Evolutionary conservation across 2,888 invertebrate species (phyloP), one percentile per base, ranked within the genome.

Genomic region (Ophion costatus): DNA sequence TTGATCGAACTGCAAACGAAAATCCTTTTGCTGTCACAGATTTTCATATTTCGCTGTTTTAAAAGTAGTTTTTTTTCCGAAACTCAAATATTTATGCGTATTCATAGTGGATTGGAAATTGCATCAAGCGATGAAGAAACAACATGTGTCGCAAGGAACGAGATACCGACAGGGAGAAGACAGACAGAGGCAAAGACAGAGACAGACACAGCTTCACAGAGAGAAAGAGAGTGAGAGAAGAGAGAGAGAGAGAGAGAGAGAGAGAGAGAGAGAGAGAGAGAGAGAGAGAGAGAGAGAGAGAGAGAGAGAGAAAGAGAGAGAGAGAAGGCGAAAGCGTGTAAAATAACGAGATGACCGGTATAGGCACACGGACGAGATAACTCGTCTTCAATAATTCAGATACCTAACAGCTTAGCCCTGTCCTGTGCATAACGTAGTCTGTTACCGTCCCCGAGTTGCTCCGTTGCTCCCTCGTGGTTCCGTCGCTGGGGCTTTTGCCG

Each of bases 361-460:
- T 92, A 91, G 90, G 89, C 91, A 91, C 91, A 91, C 90, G 92
- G 91, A 92, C 89, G 93, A 92, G 93, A 92, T 93, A 93, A 93
- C 92, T 91, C 88, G 90, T 88, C 76, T 87, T 93, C 91, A 93
- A 93, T 93, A 93, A 93, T 93, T 93, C 93, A 93, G 90, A 85
- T 87, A 92, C 91, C 92, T 93, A 94, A 94, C 93, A 94, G 93
- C 93, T 93, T 94, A 93, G 93, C 92, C 93, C 91, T 93, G 93
- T 93, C 92, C 92, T 91, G 91, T 93, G 91, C 93, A 93, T 94
- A 93, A 94, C 93, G 93, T 89, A 94, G 91, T 90, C 91, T 87
- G 89, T 89, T 88, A 45, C 82, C 82, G 82, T 86, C 84, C 85
- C 86, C 78, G 24, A 67, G 45, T 45, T 76, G 80, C 78, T 83